Conservation (phyloP, 2,113 vertebrate genomes). For the Pituophis catenifer region DNA sequence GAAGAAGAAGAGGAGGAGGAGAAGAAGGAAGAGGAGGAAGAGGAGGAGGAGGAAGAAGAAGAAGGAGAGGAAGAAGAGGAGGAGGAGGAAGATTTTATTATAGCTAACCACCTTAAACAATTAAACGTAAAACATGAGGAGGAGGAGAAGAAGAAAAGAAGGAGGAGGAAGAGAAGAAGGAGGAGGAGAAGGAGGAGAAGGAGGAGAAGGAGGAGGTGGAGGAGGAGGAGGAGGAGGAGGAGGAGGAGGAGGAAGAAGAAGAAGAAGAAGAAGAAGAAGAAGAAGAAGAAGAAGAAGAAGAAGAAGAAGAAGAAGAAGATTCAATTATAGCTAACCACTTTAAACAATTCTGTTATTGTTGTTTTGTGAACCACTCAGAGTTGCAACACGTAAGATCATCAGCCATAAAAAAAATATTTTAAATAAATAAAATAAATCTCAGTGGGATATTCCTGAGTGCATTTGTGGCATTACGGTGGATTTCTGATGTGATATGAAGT, state of each 20-base stretch:
- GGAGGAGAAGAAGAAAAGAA: too few relatives aligned
- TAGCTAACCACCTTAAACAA: neutral
- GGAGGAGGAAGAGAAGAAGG: too few relatives aligned
- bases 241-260: too few relatives aligned
- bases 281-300: neutral
- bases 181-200: too few relatives aligned
- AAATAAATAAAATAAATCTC: neutral
- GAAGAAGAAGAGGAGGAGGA: too few relatives aligned
- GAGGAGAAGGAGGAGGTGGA: too few relatives aligned
- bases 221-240: accelerated
- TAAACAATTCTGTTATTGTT: neutral
- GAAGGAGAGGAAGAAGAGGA: too few relatives aligned
- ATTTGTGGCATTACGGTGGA: neutral
- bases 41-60: too few relatives aligned
- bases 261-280: neutral
- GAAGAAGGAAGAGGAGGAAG: too few relatives aligned
- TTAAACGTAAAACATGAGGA: neutral
- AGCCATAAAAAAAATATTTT: neutral
- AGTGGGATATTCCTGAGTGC: neutral
- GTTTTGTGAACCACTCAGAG: neutral
- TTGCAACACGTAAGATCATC: neutral
- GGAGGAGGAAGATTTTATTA: neutral
- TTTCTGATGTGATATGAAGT: neutral
- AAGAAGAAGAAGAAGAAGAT: neutral
- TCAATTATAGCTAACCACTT: neutral